phyloP scores from a whole-genome alignment of 1,140 invertebrate species.

The Lucilia cuprina region DNA sequence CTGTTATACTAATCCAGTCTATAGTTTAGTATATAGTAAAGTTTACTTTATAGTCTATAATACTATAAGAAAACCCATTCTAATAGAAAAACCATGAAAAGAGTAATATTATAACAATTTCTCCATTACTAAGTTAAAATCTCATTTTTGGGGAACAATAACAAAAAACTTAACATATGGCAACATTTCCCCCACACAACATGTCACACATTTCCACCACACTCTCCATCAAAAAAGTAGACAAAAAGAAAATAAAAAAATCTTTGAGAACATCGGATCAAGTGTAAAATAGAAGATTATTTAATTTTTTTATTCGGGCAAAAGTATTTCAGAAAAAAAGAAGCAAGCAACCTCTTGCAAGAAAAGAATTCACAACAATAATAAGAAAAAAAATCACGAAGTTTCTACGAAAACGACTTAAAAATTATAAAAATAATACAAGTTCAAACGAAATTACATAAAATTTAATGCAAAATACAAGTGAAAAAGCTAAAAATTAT shows the following conservation, averaged over 20 bases:
- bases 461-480: neutral
- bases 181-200: too few relatives aligned
- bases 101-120: too few relatives aligned
- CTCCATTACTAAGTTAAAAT: too few relatives aligned
- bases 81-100: too few relatives aligned
- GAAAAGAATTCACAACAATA: neutral
- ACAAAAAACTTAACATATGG: too few relatives aligned
- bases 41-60: too few relatives aligned
- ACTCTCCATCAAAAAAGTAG: neutral
- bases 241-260: neutral
- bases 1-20: too few relatives aligned
- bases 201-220: too few relatives aligned
- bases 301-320: neutral
- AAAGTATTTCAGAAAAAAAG: neutral
- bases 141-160: too few relatives aligned
- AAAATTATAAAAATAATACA: neutral
- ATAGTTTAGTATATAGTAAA: too few relatives aligned
- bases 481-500: neutral
- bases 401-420: slow-evolving; percentile 16
- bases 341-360: neutral
- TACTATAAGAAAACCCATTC: too few relatives aligned
- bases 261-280: neutral
- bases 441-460: neutral
- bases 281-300: neutral
- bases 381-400: neutral